phyloP scores from a whole-genome alignment of 2,113 vertebrate species.

The Vulpes ferrilata region DNA sequence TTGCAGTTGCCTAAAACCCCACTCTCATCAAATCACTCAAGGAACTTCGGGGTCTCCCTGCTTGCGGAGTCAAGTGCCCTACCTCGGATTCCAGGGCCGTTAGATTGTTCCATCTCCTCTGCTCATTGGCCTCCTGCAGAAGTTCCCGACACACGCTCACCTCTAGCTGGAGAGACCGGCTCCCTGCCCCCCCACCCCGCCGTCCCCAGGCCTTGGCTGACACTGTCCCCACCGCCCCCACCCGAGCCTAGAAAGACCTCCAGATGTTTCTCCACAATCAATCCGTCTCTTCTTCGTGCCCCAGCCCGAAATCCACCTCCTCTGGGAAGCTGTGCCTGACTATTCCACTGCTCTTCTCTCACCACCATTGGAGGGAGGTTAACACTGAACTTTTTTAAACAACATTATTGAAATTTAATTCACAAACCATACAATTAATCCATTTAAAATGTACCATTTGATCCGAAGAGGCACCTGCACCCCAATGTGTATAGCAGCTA shows the following conservation, averaged over 20 bases:
- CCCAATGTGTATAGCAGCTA: no score
- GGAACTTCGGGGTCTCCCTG: not conserved
- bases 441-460: not conserved
- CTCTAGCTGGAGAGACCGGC: not conserved
- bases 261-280: not conserved
- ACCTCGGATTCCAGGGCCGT: not conserved
- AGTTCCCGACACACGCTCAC: not conserved
- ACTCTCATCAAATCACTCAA: not conserved
- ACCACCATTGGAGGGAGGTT: not conserved
- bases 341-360: not conserved
- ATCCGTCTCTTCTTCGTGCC: accelerated
- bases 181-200: no score
- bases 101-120: not conserved
- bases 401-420: not conserved
- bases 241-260: not conserved
- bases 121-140: not conserved
- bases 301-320: not conserved
- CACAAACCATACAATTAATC: not conserved
- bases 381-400: not conserved
- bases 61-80: not conserved
- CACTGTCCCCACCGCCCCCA: not conserved
- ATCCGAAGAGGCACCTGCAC: no score
- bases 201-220: not conserved
- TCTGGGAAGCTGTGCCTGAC: not conserved
- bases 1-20: not conserved